A percentile compares a stretch with the other conserved stretches of the same genome.
These are phyloP conservation scores for Trachymyrmex cornetzi DNA, from an alignment of 1,140 invertebrate genomes.

Conservation along the genomic window DNA sequence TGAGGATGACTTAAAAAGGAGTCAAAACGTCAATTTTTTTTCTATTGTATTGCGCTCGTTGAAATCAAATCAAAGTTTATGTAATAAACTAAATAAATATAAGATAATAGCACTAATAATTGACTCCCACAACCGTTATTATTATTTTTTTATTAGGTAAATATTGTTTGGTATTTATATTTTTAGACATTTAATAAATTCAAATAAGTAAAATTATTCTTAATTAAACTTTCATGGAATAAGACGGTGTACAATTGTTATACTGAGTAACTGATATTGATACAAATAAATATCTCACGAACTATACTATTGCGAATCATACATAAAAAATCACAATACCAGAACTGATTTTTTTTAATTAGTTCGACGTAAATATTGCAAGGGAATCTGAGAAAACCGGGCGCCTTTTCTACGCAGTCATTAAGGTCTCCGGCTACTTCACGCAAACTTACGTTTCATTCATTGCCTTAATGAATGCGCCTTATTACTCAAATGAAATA, in stretches of 20 bases:
- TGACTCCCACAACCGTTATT: too few species aligned
- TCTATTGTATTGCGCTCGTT: too few species aligned
- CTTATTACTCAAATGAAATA: neutral
- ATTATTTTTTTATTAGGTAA: too few species aligned
- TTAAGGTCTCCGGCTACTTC: constrained; percentile 2
- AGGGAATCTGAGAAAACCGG: neutral
- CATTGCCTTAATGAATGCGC: neutral
- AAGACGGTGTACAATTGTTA: neutral
- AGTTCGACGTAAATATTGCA: neutral
- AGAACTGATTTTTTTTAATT: neutral
- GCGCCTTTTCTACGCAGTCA: neutral
- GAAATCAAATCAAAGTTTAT: too few species aligned
- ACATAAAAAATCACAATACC: neutral
- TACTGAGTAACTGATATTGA: neutral
- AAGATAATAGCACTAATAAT: too few species aligned
- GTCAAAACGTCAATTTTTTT: too few species aligned
- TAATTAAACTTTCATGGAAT: neutral
- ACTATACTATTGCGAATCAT: neutral
- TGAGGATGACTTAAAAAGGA: too few species aligned
- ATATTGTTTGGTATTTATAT: neutral
- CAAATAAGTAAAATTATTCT: neutral
- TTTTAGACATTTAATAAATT: neutral
- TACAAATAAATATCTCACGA: neutral
- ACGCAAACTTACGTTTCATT: constrained; percentile 2
- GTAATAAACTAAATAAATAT: too few species aligned